Percentiles rank a stretch among this genome's conserved stretches.
phyloP scores from a whole-genome alignment of 1,140 invertebrate genomes.

The Kradibia gibbosae region DNA sequence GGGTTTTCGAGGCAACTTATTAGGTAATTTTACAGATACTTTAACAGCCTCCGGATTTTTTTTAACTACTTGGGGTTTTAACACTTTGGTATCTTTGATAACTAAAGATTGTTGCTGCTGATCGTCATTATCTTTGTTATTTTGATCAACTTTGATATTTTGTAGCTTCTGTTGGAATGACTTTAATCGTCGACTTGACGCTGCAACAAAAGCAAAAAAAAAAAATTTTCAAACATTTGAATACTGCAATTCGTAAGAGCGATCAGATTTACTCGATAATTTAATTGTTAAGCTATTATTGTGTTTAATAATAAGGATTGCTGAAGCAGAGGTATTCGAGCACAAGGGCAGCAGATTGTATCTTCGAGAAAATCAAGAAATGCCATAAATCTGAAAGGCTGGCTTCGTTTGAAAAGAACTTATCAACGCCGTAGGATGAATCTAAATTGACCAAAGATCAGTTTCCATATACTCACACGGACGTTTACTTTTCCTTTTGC shows the following conservation, averaged over 20 bases:
- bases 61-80: background rate
- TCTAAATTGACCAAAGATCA: no score
- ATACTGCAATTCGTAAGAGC: no score
- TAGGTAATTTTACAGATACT: background rate
- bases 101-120: background rate
- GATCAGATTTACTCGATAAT: no score
- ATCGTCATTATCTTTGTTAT: slow-evolving; percentile 7
- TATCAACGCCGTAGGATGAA: no score
- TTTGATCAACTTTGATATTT: slow-evolving; percentile 54
- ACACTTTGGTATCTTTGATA: slow-evolving; percentile 1
- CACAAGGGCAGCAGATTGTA: no score
- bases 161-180: slow-evolving; percentile 61
- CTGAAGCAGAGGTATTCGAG: no score
- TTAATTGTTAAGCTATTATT: no score
- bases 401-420: no score
- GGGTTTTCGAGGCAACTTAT: background rate
- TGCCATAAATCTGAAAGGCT: no score
- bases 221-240: background rate
- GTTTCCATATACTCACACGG: slow-evolving; percentile 58
- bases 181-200: slow-evolving; percentile 61
- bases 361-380: no score
- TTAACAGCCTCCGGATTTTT: background rate
- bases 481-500: slow-evolving; percentile 69
- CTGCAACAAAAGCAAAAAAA: slow-evolving; percentile 52
- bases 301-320: no score